Evolutionary conservation across 2,797 vertebrate species (phyloP).

Genomic region (Anguilla pacifica): DNA sequence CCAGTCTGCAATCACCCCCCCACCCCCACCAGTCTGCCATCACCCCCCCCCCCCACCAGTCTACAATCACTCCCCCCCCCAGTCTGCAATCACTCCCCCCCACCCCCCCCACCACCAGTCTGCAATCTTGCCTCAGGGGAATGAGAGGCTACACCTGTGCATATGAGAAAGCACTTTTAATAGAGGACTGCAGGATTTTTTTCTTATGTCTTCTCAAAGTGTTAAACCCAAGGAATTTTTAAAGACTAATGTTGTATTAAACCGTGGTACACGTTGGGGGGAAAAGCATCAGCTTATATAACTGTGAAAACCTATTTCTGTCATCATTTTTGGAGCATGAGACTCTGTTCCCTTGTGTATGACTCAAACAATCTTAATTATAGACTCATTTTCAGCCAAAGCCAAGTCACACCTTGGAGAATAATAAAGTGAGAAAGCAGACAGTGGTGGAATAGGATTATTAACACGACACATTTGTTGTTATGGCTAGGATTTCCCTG

Average conservation of each 20-base stretch:
- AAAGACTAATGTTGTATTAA: constrained; percentile 34
- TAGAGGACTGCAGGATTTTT: constrained; percentile 17
- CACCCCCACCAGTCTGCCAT: no score
- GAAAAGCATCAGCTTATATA: constrained; percentile 8
- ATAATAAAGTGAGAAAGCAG: not conserved
- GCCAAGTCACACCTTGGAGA: not conserved
- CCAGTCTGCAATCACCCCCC: no score
- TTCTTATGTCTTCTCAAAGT: constrained; percentile 21
- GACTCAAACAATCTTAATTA: constrained; percentile 45
- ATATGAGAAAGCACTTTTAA: constrained; percentile 18
- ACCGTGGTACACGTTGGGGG: not conserved
- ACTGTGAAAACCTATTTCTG: not conserved
- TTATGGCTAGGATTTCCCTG: not conserved
- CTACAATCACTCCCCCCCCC: no score
- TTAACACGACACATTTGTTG: not conserved
- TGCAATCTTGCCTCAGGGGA: no score
- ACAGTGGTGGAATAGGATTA: not conserved
- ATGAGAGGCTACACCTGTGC: no score
- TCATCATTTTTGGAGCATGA: not conserved
- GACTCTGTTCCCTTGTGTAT: constrained; percentile 2
- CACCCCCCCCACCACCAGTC: no score
- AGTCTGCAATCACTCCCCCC: no score
- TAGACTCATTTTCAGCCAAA: constrained; percentile 31
- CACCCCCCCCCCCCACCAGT: no score
- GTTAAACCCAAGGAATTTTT: constrained; percentile 26